phyloP scores from a whole-genome alignment of 2,797 vertebrate genomes.

The Hypotaenidia philippensis region DNA sequence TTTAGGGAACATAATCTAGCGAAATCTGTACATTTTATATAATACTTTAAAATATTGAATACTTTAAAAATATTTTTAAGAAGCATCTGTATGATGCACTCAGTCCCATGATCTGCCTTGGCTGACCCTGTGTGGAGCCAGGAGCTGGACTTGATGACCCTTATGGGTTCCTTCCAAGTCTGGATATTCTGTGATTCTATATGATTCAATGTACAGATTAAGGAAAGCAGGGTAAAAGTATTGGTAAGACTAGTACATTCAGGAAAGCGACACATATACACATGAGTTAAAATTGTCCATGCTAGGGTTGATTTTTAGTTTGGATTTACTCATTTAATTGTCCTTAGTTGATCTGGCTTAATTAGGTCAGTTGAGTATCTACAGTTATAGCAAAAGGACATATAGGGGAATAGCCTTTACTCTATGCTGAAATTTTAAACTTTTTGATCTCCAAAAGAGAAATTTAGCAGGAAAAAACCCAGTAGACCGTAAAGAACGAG shows the following conservation, averaged over 20 bases:
- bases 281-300: accelerated
- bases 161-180: too few species aligned
- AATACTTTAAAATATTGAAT: not conserved
- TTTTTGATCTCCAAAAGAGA: not conserved
- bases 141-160: too few species aligned
- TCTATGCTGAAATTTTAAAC: not conserved
- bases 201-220: not conserved
- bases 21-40: not conserved
- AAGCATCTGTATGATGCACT: too few species aligned
- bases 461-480: not conserved
- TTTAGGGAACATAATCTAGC: not conserved
- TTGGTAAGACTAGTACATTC: not conserved
- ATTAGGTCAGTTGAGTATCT: not conserved
- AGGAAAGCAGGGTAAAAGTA: not conserved
- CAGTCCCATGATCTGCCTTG: too few species aligned
- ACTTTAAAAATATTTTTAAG: too few species aligned
- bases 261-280: not conserved
- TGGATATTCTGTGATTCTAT: not conserved
- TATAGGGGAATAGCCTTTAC: not conserved
- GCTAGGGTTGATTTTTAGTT: not conserved
- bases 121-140: too few species aligned
- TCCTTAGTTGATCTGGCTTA: not conserved
- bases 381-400: not conserved
- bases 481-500: not conserved
- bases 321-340: not conserved